A percentile compares a stretch with the other conserved stretches of the same genome.
Evolutionary conservation across 1,140 invertebrate genomes (phyloP).

Genomic region (Caenorhabditis brenneri): DNA sequence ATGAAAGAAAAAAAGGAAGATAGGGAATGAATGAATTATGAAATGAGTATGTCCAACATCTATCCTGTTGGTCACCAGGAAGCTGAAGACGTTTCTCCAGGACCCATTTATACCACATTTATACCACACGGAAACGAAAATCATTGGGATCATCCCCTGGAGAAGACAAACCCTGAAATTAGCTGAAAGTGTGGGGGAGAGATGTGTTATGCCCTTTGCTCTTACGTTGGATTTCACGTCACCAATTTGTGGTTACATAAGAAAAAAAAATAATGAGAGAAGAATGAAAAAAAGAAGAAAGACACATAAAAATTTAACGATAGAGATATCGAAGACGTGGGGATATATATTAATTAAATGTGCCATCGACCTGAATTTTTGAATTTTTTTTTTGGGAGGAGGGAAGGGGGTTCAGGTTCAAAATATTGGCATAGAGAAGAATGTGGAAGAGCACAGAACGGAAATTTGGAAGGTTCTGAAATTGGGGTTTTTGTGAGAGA

Average conservation of each 20-base stretch:
- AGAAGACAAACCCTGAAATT: slow-evolving; percentile 10
- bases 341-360: slow-evolving; percentile 18
- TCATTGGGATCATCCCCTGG: background rate
- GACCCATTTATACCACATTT: background rate
- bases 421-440: background rate
- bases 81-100: background rate
- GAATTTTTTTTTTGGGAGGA: background rate
- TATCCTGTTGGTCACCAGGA: background rate
- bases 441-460: too few relatives aligned
- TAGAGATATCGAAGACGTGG: background rate
- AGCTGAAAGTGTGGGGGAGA: background rate
- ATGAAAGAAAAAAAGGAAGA: background rate
- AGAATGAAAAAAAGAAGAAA: too few relatives aligned
- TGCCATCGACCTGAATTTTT: slow-evolving; percentile 13
- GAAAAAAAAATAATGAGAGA: background rate
- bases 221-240: background rate
- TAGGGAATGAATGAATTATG: background rate
- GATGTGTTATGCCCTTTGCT: slow-evolving; percentile 25
- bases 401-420: background rate
- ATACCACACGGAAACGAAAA: background rate
- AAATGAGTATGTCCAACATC: background rate
- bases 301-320: slow-evolving; percentile 40
- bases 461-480: too few relatives aligned
- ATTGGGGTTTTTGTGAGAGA: too few relatives aligned
- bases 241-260: background rate